Conservation (phyloP, 37 sponge, comb jelly and placozoan genomes). For the Aphrocallistes beatrix region DNA sequence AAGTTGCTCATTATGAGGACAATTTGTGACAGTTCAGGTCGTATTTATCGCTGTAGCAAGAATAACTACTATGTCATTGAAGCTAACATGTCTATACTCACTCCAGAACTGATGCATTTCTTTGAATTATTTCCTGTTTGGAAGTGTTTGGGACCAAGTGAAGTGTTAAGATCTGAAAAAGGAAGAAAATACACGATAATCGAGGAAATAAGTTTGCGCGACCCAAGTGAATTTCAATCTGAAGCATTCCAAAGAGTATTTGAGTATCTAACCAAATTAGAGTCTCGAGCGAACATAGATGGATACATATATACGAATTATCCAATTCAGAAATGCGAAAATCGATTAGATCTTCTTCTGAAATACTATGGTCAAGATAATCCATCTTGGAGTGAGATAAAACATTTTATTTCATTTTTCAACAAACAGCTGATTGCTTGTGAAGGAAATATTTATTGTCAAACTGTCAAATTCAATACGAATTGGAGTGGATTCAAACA, state of each 20-base stretch:
- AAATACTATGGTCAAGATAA: constrained; percentile 1
- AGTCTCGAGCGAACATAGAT: neutral
- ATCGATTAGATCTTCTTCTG: neutral
- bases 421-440: constrained; percentile 54
- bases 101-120: neutral
- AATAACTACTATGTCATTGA: neutral
- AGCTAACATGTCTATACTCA: neutral
- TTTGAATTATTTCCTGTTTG: neutral
- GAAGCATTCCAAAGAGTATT: neutral
- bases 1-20: neutral
- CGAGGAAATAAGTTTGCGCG: neutral
- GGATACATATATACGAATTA: neutral
- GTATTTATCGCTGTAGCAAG: neutral
- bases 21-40: neutral
- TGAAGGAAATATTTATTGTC: constrained; percentile 49
- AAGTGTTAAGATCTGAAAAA: neutral
- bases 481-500: constrained; percentile 21
- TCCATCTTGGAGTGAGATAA: constrained; percentile 74
- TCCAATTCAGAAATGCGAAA: too few species aligned
- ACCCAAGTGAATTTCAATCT: neutral
- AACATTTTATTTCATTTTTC: constrained; percentile 69
- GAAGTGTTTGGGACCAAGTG: neutral
- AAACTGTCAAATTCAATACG: neutral
- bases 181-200: neutral
- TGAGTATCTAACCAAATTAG: neutral